Evolutionary conservation across 1,140 invertebrate species (phyloP).

Genomic region (Formica exsecta): DNA sequence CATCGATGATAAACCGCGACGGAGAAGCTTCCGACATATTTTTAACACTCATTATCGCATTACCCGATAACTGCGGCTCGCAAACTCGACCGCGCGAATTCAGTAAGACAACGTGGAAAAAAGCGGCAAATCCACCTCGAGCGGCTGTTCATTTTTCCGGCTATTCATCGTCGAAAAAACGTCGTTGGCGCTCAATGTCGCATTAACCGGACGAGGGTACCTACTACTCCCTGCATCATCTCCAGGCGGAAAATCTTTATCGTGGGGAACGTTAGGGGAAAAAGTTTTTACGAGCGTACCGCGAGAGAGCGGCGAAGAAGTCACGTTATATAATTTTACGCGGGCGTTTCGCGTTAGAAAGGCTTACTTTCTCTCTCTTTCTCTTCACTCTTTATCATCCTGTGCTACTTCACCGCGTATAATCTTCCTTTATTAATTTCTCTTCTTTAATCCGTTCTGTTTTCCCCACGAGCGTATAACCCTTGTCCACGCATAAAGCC

Average conservation of each 20-base stretch:
- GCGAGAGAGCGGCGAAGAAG: slow-evolving; percentile 31
- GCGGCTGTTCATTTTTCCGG: slow-evolving; percentile 58
- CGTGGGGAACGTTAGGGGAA: slow-evolving; percentile 47
- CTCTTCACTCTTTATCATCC: slow-evolving; percentile 28
- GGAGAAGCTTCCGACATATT: slow-evolving; percentile 24
- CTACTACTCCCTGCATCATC: slow-evolving; percentile 39
- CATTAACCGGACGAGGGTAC: slow-evolving; percentile 50
- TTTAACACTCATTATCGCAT: slow-evolving; percentile 54
- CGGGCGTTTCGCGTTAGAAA: slow-evolving; percentile 41
- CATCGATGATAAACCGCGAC: slow-evolving; percentile 1
- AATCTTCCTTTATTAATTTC: slow-evolving; percentile 60
- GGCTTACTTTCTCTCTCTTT: not conserved
- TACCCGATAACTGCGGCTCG: slow-evolving; percentile 49
- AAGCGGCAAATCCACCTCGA: slow-evolving; percentile 41
- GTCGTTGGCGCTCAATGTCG: slow-evolving; percentile 60
- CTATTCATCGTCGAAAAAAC: slow-evolving; percentile 54
- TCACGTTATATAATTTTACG: slow-evolving; percentile 62
- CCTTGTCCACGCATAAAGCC: slow-evolving; percentile 44
- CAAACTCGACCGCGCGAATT: slow-evolving; percentile 44
- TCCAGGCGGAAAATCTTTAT: slow-evolving; percentile 53
- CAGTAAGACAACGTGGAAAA: slow-evolving; percentile 16
- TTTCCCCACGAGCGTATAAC: not conserved
- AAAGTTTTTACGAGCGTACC: slow-evolving; percentile 56
- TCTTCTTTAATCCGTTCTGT: slow-evolving; percentile 47
- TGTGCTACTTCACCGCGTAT: slow-evolving; percentile 23